phyloP scores from a whole-genome alignment of 2,113 vertebrate genomes.

The Alethe diademata region DNA sequence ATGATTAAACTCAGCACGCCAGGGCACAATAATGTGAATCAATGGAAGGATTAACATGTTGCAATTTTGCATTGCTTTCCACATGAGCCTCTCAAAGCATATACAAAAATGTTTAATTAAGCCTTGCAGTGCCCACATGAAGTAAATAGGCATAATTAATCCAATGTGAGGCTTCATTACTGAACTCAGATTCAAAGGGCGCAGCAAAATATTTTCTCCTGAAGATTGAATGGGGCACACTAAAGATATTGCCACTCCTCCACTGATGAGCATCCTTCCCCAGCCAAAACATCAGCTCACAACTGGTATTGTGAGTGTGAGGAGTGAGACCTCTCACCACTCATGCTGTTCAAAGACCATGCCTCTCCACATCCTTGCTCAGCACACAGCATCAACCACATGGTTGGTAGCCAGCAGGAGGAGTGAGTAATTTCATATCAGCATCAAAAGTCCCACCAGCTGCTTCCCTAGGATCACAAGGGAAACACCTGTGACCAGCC shows the following conservation, averaged over 20 bases:
- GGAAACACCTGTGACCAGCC: neutral
- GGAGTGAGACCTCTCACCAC: neutral
- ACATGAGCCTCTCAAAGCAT: neutral
- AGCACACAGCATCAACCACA: neutral
- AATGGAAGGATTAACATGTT: neutral
- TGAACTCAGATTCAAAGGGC: neutral
- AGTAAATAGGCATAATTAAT: neutral
- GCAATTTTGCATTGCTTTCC: neutral
- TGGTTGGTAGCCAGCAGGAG: neutral
- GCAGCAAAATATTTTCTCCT: neutral
- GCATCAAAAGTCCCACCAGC: neutral
- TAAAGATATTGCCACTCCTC: neutral
- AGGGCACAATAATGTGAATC: neutral
- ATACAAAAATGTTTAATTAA: neutral
- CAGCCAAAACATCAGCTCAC: neutral
- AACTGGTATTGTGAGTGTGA: rapidly evolving
- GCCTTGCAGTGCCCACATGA: neutral
- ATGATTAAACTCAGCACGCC: neutral
- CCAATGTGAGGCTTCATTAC: neutral
- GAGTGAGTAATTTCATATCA: neutral
- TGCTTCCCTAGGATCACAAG: neutral
- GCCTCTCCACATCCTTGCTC: too few relatives aligned
- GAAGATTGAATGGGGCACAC: rapidly evolving
- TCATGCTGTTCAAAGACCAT: rapidly evolving
- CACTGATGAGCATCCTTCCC: rapidly evolving